These are phyloP conservation scores for Leucoraja ocellata DNA, from an alignment of 2,797 vertebrate species.

Conservation along the genomic window DNA sequence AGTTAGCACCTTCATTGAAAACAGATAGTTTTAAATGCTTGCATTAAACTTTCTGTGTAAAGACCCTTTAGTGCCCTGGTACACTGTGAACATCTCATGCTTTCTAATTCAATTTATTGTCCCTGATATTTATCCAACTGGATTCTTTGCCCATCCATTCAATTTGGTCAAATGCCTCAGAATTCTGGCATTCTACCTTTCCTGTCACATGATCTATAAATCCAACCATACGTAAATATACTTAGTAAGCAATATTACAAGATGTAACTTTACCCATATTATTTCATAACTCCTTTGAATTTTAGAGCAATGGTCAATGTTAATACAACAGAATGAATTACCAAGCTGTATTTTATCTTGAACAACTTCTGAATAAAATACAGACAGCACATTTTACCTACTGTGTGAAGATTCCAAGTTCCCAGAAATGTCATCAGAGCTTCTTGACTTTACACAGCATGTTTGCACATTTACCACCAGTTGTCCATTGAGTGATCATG, in stretches of 20 bases:
- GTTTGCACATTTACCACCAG: not conserved
- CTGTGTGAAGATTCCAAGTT: not conserved
- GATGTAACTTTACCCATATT: not conserved
- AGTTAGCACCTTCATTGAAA: not conserved
- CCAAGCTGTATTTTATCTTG: not conserved
- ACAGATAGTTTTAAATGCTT: not conserved
- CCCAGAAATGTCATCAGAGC: not conserved
- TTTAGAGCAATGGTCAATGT: not conserved
- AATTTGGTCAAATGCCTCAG: not conserved
- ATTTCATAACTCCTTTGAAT: not conserved
- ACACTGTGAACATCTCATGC: not conserved
- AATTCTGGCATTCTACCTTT: not conserved
- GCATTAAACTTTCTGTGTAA: not conserved
- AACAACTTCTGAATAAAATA: not conserved
- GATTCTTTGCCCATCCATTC: not conserved
- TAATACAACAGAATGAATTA: not conserved
- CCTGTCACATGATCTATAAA: slow-evolving; percentile 1
- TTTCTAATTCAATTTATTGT: not conserved
- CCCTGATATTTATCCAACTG: not conserved
- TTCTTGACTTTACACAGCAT: not conserved
- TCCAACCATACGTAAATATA: not conserved
- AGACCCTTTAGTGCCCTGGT: not conserved
- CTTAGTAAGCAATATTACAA: not conserved
- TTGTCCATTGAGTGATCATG: too few relatives aligned
- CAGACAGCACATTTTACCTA: not conserved